Evolutionary conservation across 2,113 vertebrate genomes (phyloP), one percentile per base, ranked within the genome.

Genomic region (Ivindomyrus marchei): DNA sequence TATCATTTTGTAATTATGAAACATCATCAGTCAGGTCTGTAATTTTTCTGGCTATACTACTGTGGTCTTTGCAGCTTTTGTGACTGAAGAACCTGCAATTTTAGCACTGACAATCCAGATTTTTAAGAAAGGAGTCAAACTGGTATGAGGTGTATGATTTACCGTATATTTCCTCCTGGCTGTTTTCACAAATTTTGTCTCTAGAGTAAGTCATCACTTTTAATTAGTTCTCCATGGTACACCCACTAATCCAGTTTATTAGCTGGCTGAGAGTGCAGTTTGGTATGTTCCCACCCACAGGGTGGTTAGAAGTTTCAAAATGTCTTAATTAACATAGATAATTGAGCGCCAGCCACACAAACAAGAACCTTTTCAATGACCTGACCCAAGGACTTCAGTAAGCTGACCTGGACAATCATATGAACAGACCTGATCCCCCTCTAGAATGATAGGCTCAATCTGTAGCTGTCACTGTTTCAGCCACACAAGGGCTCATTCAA

Each of bases 241-340:
- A 42, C 74, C 74, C 36, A 80, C 36, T 80, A 80, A 39, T 80
- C 74, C 74, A 80, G 74, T 80, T 80, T 80, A 80, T 80, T 80
- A 80, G 36, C 2, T 80, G 36, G 36, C 31, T 80, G 36, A 80
- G 31, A 80, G 36, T 42, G 2, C 36, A 80, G 36, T n/a, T 42
- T 80, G 74, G 36, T 80, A 42, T 80, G 74, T 80, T 80, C 74
- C 74, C 74, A 80, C 31, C 74, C 31, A 80, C 74, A 80, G 36
- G 19, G 31, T 42, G 8, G 19, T 42, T 80, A 80, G 36, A 80
- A 17, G 36, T 6, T 17, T 42, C 74, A 80, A 80, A 42, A 80
- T 19, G 74, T 42, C 11, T 42, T 31, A 42, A 42, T 80, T 80
- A 39, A 80, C 74, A 19, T 31, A 66, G 13, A 77, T 36, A 80